These are phyloP conservation scores for Auanema sp. DNA, from an alignment of 2,888 invertebrate species.

Conservation along the genomic window DNA sequence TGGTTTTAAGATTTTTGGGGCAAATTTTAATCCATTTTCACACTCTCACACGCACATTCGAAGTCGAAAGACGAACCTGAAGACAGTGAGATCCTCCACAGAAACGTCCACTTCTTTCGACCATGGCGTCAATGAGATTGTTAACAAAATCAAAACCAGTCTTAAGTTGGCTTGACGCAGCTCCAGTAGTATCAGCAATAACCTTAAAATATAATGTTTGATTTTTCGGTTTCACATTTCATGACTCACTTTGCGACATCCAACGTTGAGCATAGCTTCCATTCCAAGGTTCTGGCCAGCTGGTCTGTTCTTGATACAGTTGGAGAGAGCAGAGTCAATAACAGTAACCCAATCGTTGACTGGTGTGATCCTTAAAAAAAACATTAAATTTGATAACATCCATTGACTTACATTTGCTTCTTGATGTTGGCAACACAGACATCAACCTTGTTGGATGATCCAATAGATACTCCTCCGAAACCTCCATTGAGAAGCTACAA, in stretches of 20 bases:
- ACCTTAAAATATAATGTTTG: constrained; percentile 27
- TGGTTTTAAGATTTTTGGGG: too few relatives aligned
- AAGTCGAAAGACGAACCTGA: constrained; percentile 17
- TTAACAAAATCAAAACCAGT: constrained; percentile 65
- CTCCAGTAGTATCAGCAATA: constrained; percentile 60
- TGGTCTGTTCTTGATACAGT: constrained; percentile 59
- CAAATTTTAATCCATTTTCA: too few relatives aligned
- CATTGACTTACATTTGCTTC: constrained; percentile 54
- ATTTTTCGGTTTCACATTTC: background rate
- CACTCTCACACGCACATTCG: too few relatives aligned
- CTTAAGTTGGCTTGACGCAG: constrained; percentile 59
- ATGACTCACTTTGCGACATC: constrained; percentile 57
- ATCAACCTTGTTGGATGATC: constrained; percentile 57
- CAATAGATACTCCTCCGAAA: constrained; percentile 52
- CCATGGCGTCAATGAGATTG: constrained; percentile 61
- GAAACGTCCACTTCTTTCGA: constrained; percentile 57
- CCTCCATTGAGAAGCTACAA: constrained; percentile 50
- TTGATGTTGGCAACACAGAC: constrained; percentile 61
- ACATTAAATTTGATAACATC: background rate
- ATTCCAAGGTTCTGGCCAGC: constrained; percentile 57
- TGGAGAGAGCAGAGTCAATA: constrained; percentile 59
- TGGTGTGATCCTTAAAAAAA: constrained; percentile 51
- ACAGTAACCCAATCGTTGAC: constrained; percentile 62
- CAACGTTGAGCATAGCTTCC: constrained; percentile 62
- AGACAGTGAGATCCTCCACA: constrained; percentile 58